Evolutionary conservation across 2,888 invertebrate species (phyloP), one percentile per base, ranked within the genome.

Genomic region (Pinctada fucata): DNA sequence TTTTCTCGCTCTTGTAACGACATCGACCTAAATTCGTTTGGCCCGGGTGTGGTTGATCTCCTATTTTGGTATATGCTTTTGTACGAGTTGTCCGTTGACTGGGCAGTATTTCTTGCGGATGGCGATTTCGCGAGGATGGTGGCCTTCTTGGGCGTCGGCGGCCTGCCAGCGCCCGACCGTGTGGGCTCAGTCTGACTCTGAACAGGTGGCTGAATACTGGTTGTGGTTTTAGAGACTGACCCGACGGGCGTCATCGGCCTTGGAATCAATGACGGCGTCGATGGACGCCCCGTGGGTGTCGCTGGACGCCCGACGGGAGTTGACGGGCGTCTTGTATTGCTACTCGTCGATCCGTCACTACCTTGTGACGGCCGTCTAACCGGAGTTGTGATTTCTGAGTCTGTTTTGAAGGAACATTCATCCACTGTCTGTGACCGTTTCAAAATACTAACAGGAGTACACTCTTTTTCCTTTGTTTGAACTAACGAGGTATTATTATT

Each of bases 21-120:
- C 16, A 50, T 52, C n/a, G 8, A 10, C 2, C 75, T 47, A 16
- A 68, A 70, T 16, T 75, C 71, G 13, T 72, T 82, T 2, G 88
- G 86, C 10, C 86, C 86, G 1, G 90, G 89, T 0, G 89, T 88
- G 47, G 82, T 83, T 51, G 88, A 85, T n/a, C 88, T 79, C 49
- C 86, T 83, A 45, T 84, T 80, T 47, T 84, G 81, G 76, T 84
- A 88, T 47, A 88, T 84, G 48, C 85, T 84, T 63, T 80, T 84
- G 72, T 89, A 89, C 8, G 87, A 83, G 75, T 82, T 83, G 63
- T 80, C 84, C 72, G 80, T 84, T 66, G 72, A 79, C 49, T 71
- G 73, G 63, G 79, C 13, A 49, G 72, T 51, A 13, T 69, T 65
- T 64, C 65, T 47, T 2, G 81, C 68, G 8, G 82, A 74, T 3